Percentiles rank a stretch among this genome's conserved stretches.
phyloP scores from a whole-genome alignment of 2,113 vertebrate genomes.

The Mustela lutreola region DNA sequence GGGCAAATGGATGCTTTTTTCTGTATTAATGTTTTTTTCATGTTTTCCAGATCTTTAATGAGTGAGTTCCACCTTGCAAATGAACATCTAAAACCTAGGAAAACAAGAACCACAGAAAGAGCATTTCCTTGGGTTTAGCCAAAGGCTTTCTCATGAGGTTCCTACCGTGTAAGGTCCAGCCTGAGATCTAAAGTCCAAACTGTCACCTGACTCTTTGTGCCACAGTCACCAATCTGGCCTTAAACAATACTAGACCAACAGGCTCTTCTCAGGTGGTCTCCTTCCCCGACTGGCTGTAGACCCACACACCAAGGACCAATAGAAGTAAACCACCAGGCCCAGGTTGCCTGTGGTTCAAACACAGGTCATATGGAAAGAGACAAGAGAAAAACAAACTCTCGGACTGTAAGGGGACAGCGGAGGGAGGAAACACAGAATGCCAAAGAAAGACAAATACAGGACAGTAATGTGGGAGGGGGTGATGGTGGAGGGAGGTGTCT shows the following conservation, averaged over 20 bases:
- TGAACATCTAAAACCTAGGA: background rate
- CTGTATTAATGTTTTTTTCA: background rate
- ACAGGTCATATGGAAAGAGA: background rate
- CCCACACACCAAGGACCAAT: background rate
- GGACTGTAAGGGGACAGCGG: background rate
- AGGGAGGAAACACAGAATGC: background rate
- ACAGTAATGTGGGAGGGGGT: background rate
- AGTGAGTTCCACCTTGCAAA: background rate
- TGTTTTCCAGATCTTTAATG: constrained; percentile 24
- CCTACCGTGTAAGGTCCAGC: background rate
- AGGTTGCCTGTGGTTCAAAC: background rate
- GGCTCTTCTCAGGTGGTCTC: background rate
- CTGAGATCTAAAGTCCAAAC: background rate
- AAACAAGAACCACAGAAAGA: background rate
- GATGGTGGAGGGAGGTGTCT: background rate
- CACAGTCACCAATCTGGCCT: background rate
- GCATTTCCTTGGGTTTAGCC: background rate
- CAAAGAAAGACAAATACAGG: background rate
- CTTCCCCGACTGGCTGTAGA: background rate
- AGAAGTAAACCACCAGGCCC: background rate
- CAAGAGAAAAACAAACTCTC: background rate
- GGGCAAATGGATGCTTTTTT: constrained; percentile 21
- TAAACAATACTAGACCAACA: background rate
- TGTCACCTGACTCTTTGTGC: background rate
- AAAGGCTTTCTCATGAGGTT: background rate